Evolutionary conservation across 2,113 vertebrate species (phyloP).

Genomic region (Chinchilla lanigera): DNA sequence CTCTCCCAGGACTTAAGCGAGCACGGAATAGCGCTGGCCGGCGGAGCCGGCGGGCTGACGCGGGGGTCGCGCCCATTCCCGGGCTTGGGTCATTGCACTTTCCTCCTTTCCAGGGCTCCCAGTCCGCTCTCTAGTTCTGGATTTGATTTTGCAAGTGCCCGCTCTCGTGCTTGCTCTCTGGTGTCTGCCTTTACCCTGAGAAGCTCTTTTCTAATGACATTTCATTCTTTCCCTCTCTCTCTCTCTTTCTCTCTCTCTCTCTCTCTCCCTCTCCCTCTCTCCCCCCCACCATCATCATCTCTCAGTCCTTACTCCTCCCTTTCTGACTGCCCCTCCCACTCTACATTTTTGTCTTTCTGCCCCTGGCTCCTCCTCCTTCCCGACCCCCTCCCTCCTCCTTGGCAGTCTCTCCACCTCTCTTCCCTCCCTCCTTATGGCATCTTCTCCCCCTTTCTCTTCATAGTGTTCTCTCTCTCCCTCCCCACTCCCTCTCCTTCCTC

Average conservation of each 20-base stretch:
- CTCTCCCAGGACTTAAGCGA: not conserved
- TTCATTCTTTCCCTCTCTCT: not conserved
- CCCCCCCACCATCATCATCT: not conserved
- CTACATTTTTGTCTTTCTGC: not conserved
- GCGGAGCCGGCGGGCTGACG: not conserved
- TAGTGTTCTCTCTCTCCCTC: not conserved
- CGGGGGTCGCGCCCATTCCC: constrained; percentile 31
- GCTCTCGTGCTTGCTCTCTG: not conserved
- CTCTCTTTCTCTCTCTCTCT: not conserved
- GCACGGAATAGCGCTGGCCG: not conserved
- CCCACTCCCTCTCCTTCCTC: not conserved
- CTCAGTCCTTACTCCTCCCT: not conserved
- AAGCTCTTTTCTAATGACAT: not conserved
- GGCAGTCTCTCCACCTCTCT: not conserved
- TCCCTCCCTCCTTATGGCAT: not conserved
- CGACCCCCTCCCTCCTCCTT: not conserved
- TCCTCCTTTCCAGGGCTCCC: constrained; percentile 32
- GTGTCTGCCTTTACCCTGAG: not conserved
- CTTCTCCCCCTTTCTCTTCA: not conserved
- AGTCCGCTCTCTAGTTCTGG: constrained; percentile 20
- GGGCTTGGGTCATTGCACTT: constrained; percentile 43
- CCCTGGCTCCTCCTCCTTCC: not conserved
- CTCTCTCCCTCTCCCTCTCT: not conserved
- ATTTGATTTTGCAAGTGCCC: constrained; percentile 18
- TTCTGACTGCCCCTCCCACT: not conserved